Base-by-base conservation (phyloP, 1,140 invertebrate species). In the Drosophila melanogaster region DNA sequence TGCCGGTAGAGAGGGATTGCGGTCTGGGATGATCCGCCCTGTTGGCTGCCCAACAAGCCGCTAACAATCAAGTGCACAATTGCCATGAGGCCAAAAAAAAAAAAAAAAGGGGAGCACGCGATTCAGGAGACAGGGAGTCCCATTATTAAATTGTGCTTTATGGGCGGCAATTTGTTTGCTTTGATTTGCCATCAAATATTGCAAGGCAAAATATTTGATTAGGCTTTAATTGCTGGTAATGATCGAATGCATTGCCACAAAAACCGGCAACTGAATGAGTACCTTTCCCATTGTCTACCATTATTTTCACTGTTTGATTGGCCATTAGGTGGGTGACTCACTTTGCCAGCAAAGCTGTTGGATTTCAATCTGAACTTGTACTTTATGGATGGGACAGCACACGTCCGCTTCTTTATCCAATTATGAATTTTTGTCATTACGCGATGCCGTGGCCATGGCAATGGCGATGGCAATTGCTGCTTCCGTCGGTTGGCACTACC, bases 371-470 rank as follows among this genome's bases (percentile, higher is more conserved):
- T 64, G 58, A 58, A 5, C 43, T 33, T 35, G 44, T 43, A 15
- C 22, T 61, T 56, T 56, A 46, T 46, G 53, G 53, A 55, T 40
- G 47, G 60, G 33, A 43, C 40, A 37, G 55, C 64, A 80, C 79
- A 89, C 79, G 84, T 79, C 69, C 67, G 60, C 77, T 75, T 80
- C 87, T 90, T 90, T 90, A 90, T 90, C 87, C 87, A 90, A 90
- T 90, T 90, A 90, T 90, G 87, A 87, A 90, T 87, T 84, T 86
- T 87, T 87, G 81, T 90, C 87, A 87, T 89, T 89, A 89, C 72
- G 72, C 56, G 47, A 50, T 50, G 40, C 69, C 56, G 70, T 73
- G 71, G 62, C 65, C 66, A 85, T 85, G 81, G 81, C 73, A 77
- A 85, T 84, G 67, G 46, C 60, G 49, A 61, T 60, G 51, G 44